Base-by-base conservation (phyloP, 2,113 vertebrate genomes). In the Morone chrysops region DNA sequence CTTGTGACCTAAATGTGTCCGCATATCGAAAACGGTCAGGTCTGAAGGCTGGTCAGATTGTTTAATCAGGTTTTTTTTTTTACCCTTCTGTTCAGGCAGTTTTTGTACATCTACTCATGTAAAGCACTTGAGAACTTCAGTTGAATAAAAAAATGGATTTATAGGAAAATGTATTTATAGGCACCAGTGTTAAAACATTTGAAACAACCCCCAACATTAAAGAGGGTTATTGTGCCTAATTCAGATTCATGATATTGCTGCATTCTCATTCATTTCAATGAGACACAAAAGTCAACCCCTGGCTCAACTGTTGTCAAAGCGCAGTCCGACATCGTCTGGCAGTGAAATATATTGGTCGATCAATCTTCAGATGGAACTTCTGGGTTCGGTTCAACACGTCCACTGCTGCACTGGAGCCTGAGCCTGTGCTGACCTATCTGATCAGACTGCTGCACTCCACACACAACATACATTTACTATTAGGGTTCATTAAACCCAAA, bases 291-390 rank as follows among this genome's bases (percentile, higher is more conserved):
- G n/a, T 36, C 16, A n/a, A 53, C 41, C 36, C 1, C 1, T 13
- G 13, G 14, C 47, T 17, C 13, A 47, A 41, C 9, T 16, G 17
- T 17, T 45, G 60, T 40, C 78, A 66, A 48, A 56, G 7, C 2
- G 9, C 56, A 18, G 57, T n/a, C 53, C 0, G 20, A 51, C 43
- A 10, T 16, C 31, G 18, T 25, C 70, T 51, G 70, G 9, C 70
- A 73, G 18, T 1, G 3, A 54, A 59, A 80, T 20, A 3, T 38
- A 68, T 47, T 47, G 45, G 3, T 40, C 60, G 38, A 36, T 43
- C 68, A 65, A 54, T 43, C 60, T 53, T 54, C n/a, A 54, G 2
- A 18, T 4, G 20, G 57, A 31, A 75, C 72, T 51, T 75, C 31
- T 60, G 40, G 45, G 45, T 17, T 51, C 22, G 13, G 1, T 50